Base-by-base conservation (phyloP, 2,797 vertebrate genomes). In the Coregonus ussuriensis region DNA sequence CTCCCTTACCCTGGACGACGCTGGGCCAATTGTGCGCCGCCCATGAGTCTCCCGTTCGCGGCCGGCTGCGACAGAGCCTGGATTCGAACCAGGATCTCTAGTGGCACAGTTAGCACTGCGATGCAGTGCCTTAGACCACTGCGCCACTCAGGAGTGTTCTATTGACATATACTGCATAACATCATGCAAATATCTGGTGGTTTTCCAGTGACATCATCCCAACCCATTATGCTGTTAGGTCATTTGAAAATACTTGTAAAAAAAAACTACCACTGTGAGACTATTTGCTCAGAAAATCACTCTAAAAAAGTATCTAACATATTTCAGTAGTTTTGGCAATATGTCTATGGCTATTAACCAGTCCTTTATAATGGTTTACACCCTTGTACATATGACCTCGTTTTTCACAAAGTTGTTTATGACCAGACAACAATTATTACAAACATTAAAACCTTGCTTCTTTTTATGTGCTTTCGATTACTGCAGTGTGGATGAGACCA, bases 391-490 rank as follows among this genome's bases (percentile, higher is more conserved):
- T 41, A 41, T 62, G 9, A 21, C 56, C 56, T 9, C 9, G 9
- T 21, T 62, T 62, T n/a, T 62, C 21, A 62, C 16, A 56, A 7
- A 25, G n/a, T 21, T 21, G 56, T 25, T 62, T 62, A 21, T 3
- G 18, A 16, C 9, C n/a, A 21, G 56, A 9, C 56, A 62, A 21
- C 21, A 21, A 62, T 18, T 21, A 62, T 67, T 31, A 67, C 13
- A 21, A 66, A 66, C 29, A 15, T 15, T 67, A 33, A 15, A 16
- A 6, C 54, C 3, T 15, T 2, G 13, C 15, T 13, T 31, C 9
- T 29, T 33, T 21, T 33, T 29, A 54, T 52, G 89, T 90, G 89
- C 90, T 90, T 93, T 91, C 90, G 85, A 91, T 91, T 87, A 79
- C 83, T 76, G 82, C 78, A 74, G 77, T 76, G 53, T n/a, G 79